A percentile compares a stretch with the other conserved stretches of the same genome.
phyloP scores from a whole-genome alignment of 1,140 invertebrate species.

The Scaptodrosophila lebanonensis region DNA sequence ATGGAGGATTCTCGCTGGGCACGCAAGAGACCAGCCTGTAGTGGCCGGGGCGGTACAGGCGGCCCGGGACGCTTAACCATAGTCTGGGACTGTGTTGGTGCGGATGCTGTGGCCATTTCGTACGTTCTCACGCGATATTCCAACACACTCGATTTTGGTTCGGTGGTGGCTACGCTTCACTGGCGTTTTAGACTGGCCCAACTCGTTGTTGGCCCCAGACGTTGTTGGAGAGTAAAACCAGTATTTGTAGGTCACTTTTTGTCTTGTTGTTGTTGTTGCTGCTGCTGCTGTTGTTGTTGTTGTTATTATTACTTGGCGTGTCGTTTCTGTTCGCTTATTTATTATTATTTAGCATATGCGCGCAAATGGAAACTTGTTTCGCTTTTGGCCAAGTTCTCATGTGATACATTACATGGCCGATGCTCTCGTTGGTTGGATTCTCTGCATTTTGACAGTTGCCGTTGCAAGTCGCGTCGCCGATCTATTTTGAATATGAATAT shows the following conservation, averaged over 20 bases:
- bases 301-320: constrained; percentile 14
- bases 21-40: constrained; percentile 10
- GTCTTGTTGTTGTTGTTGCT: constrained; percentile 2
- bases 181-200: background rate
- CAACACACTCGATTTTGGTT: background rate
- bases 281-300: background rate
- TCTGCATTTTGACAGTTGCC: constrained; percentile 18
- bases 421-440: constrained; percentile 4
- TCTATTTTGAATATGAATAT: constrained; percentile 75
- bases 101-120: constrained; percentile 33
- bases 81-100: constrained; percentile 41
- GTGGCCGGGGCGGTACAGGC: constrained; percentile 71
- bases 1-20: constrained; percentile 3
- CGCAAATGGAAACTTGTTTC: constrained; percentile 65
- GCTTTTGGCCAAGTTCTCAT: constrained; percentile 33
- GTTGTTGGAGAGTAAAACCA: constrained; percentile 42
- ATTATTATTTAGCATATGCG: constrained; percentile 71
- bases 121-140: constrained; percentile 48
- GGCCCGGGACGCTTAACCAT: constrained; percentile 70
- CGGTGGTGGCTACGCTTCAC: background rate
- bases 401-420: constrained; percentile 19
- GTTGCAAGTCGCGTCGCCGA: constrained; percentile 46
- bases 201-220: constrained; percentile 23
- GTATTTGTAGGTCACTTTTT: constrained; percentile 77
- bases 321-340: constrained; percentile 14